Evolutionary conservation across 2,113 vertebrate genomes (phyloP).

Genomic region (Scartelaos histophorus): DNA sequence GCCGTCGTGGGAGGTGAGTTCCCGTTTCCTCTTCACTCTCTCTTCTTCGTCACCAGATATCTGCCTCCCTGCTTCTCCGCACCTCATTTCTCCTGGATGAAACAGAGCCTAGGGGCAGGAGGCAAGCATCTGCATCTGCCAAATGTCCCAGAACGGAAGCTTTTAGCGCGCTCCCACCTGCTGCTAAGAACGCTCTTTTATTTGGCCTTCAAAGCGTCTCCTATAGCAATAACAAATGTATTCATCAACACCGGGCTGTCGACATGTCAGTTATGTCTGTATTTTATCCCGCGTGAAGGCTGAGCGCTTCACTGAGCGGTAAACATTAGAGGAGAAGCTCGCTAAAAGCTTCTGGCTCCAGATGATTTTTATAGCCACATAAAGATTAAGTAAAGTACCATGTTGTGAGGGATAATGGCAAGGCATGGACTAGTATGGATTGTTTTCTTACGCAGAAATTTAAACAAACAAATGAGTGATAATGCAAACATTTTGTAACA

Average conservation of each 20-base stretch:
- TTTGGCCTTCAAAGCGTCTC: constrained; percentile 10
- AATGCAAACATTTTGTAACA: too few relatives aligned
- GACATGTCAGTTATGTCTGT: neutral
- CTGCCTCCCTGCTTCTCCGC: neutral
- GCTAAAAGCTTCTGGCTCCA: neutral
- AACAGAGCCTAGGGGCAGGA: constrained; percentile 1
- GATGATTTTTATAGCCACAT: constrained; percentile 5
- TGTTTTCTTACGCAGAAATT: neutral
- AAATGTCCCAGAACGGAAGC: constrained; percentile 10
- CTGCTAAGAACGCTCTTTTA: neutral
- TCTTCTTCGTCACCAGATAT: neutral
- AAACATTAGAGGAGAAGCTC: neutral
- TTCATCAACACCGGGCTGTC: neutral
- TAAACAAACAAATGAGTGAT: neutral
- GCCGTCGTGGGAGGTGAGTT: constrained; percentile 8
- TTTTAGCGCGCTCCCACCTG: constrained; percentile 2
- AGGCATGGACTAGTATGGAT: neutral
- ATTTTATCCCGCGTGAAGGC: neutral
- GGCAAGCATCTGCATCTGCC: constrained; percentile 5
- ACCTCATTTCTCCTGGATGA: neutral
- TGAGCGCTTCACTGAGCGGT: neutral
- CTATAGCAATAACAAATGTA: constrained; percentile 9
- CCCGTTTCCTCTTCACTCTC: neutral
- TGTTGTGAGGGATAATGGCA: neutral
- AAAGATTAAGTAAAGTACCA: neutral